A percentile compares a stretch with the other conserved stretches of the same genome.
Evolutionary conservation across 2,113 vertebrate genomes (phyloP).

Genomic region (Nanorana parkeri): DNA sequence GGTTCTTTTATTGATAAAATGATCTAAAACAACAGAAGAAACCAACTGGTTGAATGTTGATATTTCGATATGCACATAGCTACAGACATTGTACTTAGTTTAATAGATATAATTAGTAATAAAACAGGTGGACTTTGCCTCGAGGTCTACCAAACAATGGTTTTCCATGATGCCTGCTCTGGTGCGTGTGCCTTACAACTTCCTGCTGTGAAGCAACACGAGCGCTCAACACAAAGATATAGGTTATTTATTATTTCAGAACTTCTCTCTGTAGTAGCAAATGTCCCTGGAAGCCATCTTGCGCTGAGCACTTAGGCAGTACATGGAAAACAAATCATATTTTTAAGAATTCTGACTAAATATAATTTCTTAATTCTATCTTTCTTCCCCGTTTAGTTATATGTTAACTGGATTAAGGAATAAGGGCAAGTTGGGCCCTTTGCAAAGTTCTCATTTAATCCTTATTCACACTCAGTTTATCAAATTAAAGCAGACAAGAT

Average conservation of each 20-base stretch:
- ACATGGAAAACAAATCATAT: background rate
- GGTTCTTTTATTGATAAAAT: no score
- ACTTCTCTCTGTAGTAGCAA: background rate
- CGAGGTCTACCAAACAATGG: slow-evolving; percentile 43
- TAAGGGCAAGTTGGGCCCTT: slow-evolving; percentile 77
- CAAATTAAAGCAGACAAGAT: slow-evolving; percentile 97
- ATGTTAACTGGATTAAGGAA: slow-evolving; percentile 77
- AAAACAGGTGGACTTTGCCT: background rate
- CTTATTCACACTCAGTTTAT: slow-evolving; percentile 97
- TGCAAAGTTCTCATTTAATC: slow-evolving; percentile 98
- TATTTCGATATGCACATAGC: no score
- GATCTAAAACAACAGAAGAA: background rate
- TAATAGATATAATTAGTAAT: background rate
- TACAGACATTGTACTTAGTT: no score
- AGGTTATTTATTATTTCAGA: slow-evolving; percentile 6
- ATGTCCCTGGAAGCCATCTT: background rate
- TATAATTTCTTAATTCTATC: slow-evolving; percentile 59
- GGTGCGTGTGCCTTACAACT: slow-evolving; percentile 8
- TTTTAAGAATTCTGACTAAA: background rate
- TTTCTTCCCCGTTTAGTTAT: slow-evolving; percentile 68
- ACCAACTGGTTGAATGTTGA: background rate
- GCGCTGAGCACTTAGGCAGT: background rate
- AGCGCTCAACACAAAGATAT: background rate
- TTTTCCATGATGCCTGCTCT: background rate
- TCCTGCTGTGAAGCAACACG: slow-evolving; percentile 37